These are phyloP conservation scores for Anguilla anguilla DNA, from an alignment of 2,797 vertebrate species.

Conservation along the genomic window DNA sequence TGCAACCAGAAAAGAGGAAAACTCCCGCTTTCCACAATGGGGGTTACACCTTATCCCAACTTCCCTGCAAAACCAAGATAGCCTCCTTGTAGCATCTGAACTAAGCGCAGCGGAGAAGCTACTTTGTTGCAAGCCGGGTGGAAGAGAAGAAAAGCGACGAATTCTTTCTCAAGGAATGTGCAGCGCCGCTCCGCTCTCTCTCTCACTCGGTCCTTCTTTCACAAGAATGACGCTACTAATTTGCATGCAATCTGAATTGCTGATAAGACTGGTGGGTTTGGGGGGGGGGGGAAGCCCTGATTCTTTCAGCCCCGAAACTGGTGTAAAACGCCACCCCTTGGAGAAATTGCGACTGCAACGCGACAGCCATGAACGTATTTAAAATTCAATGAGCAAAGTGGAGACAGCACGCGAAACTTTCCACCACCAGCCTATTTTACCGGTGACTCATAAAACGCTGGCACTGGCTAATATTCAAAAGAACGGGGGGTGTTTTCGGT, in stretches of 20 bases:
- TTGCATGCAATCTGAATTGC: slow-evolving; percentile 87
- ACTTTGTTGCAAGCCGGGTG: slow-evolving; percentile 69
- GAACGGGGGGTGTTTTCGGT: background rate
- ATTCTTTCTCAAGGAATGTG: slow-evolving; percentile 59
- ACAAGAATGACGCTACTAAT: slow-evolving; percentile 67
- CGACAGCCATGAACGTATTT: slow-evolving; percentile 6
- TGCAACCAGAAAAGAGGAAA: slow-evolving; percentile 36
- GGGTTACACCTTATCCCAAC: slow-evolving; percentile 49
- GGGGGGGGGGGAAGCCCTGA: slow-evolving; percentile 24
- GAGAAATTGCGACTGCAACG: slow-evolving; percentile 64
- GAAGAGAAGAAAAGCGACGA: slow-evolving; percentile 60
- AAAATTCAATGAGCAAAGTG: background rate
- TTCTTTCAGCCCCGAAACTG: slow-evolving; percentile 45
- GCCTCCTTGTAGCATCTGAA: slow-evolving; percentile 53
- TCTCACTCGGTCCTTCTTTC: slow-evolving; percentile 46
- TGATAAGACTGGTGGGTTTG: slow-evolving; percentile 72
- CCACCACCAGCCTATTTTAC: slow-evolving; percentile 60
- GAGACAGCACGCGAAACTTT: background rate
- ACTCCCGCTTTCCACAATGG: slow-evolving; percentile 28
- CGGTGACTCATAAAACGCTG: slow-evolving; percentile 63
- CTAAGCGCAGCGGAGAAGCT: slow-evolving; percentile 64
- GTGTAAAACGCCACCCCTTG: slow-evolving; percentile 80
- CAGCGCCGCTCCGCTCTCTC: slow-evolving; percentile 34
- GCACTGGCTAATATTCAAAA: slow-evolving; percentile 57
- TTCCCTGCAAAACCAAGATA: slow-evolving; percentile 56